Conservation (phyloP, 2,797 vertebrate species). For the Pseudochromis fuscus region DNA sequence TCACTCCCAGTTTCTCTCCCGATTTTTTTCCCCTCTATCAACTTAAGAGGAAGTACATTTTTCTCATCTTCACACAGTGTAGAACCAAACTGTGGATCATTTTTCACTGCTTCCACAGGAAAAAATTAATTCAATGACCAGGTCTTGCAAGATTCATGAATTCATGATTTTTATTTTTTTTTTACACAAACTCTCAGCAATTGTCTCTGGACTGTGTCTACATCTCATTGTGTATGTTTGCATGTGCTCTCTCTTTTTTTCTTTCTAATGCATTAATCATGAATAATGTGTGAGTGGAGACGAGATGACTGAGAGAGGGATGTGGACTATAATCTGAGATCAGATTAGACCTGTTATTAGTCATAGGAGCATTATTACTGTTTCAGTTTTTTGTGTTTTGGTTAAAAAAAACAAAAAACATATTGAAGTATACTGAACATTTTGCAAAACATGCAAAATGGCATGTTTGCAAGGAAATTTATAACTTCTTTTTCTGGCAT, state of each 20-base stretch:
- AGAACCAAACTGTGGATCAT: conserved; percentile 34
- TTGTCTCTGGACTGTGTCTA: conserved; percentile 15
- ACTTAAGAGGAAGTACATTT: conserved; percentile 37
- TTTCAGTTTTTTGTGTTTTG: no score
- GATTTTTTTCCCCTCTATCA: conserved; percentile 31
- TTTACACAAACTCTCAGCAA: background rate
- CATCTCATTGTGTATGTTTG: conserved; percentile 31
- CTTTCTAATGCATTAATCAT: conserved; percentile 42
- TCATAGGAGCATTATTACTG: background rate
- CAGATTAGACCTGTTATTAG: conserved; percentile 9
- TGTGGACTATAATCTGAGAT: conserved; percentile 23
- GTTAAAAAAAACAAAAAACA: no score
- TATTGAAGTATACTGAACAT: no score
- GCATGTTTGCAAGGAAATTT: no score
- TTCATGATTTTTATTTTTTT: conserved; percentile 29
- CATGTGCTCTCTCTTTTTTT: conserved; percentile 17
- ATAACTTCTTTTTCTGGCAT: no score
- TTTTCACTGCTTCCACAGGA: conserved; percentile 48
- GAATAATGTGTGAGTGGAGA: conserved; percentile 22
- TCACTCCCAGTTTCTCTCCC: conserved; percentile 39
- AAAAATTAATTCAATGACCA: conserved; percentile 48
- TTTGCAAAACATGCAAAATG: no score
- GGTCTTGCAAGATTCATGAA: conserved; percentile 46
- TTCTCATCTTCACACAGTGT: conserved; percentile 37
- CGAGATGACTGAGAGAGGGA: conserved; percentile 16